Base-by-base conservation (phyloP, 2,888 invertebrate genomes). In the Lasioglossum villosulum region DNA sequence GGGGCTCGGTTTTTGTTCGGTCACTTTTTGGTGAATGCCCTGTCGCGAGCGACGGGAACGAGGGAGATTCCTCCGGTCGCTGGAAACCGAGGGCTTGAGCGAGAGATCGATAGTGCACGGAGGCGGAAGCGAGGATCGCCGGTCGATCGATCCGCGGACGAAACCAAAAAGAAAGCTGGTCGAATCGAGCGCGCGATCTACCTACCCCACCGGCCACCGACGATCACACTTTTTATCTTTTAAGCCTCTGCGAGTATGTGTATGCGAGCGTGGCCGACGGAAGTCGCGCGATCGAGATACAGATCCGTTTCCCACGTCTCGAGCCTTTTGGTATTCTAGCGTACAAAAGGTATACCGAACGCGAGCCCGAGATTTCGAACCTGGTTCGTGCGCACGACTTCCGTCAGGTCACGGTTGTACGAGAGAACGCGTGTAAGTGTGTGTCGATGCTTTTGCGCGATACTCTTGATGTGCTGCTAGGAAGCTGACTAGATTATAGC, bases 401-500 rank as follows among this genome's bases (percentile, higher is more conserved):
- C 52, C 77, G 39, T n/a, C 52, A 1, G 48, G 12, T 52, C 52
- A 56, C 70, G 30, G 63, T 34, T 52, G 23, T 52, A 72, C 71
- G 75, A 71, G 71, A 77, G 73, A 52, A 59, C 76, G 76, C 74
- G 78, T 80, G 52, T 83, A 63, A 68, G 37, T 78, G 63, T 74
- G 75, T 81, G 79, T 81, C 56, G 23, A 80, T 83, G 84, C 79
- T 66, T 89, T 90, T 89, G 89, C 90, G 89, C 90, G 90, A 87
- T 90, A 88, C 76, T 87, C 90, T 91, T 90, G 90, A 92, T 91
- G 94, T 94, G 94, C 93, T 94, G 94, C 94, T 94, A 94, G 94
- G 92, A 94, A 94, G 94, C 94, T 94, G 94, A 94, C 94, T 94
- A 94, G 94, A 94, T 93, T 94, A 94, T 93, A 93, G 91, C 91